Evolutionary conservation across 2,797 vertebrate species (phyloP).

Genomic region (Characodon lateralis): DNA sequence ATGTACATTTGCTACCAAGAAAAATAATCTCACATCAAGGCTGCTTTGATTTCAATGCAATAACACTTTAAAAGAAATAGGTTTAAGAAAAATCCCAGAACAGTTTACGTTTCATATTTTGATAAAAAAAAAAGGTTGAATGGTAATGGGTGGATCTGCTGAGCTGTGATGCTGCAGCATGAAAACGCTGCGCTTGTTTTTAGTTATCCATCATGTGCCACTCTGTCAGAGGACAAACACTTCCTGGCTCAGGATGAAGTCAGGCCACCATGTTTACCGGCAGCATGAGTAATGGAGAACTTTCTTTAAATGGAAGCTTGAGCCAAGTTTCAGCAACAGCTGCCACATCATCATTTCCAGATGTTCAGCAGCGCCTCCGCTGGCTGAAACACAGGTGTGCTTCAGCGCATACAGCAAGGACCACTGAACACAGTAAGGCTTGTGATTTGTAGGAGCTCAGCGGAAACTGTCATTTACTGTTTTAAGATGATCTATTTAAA

Average conservation of each 20-base stretch:
- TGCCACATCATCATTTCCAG: conserved; percentile 73
- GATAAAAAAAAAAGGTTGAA: background rate
- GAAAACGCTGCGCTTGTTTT: conserved; percentile 1
- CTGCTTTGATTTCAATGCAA: background rate
- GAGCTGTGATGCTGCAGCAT: background rate
- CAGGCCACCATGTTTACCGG: conserved; percentile 14
- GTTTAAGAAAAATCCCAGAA: background rate
- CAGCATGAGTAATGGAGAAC: conserved; percentile 33
- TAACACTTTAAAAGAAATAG: background rate
- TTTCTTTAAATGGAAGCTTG: conserved; percentile 38
- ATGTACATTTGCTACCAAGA: background rate
- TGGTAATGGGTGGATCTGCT: background rate
- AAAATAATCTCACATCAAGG: conserved; percentile 5
- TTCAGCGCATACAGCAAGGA: background rate
- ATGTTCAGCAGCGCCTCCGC: conserved; percentile 51
- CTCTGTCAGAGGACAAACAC: conserved; percentile 10
- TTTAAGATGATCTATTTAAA: background rate
- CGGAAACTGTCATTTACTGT: background rate
- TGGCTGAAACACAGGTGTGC: conserved; percentile 35
- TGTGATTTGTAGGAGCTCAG: background rate
- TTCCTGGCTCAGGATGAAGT: conserved; percentile 8
- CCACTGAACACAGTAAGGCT: background rate
- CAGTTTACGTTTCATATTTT: background rate
- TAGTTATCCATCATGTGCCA: conserved; percentile 6
- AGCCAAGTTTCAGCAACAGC: conserved; percentile 31